Conservation (phyloP, 2,113 vertebrate species). For the Rhea americana region DNA sequence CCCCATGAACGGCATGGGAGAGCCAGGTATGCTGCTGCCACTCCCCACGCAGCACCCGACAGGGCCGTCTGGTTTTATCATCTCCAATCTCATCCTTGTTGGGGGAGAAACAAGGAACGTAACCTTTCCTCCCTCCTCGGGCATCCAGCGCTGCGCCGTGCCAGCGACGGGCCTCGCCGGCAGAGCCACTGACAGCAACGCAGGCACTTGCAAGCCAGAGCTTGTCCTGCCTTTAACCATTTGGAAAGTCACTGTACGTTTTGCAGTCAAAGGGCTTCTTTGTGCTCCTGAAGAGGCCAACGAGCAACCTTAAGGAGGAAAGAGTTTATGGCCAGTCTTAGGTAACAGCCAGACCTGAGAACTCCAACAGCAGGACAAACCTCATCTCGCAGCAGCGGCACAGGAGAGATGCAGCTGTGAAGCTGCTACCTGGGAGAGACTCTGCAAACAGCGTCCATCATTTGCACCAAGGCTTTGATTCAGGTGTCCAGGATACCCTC, state of each 20-base stretch:
- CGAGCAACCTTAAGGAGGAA: neutral
- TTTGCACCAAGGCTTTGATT: neutral
- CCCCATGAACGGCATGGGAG: neutral
- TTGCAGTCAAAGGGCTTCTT: slow-evolving; percentile 56
- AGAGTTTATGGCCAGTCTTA: neutral
- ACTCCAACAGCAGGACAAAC: neutral
- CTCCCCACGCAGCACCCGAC: neutral
- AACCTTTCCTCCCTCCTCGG: neutral
- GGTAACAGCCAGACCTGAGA: neutral
- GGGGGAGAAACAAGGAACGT: neutral
- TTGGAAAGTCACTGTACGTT: neutral
- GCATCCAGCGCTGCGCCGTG: neutral
- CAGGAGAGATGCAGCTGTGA: neutral
- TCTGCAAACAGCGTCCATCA: neutral
- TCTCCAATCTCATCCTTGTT: neutral
- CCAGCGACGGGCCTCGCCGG: neutral
- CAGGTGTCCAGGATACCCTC: too few relatives aligned
- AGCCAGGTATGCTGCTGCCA: neutral
- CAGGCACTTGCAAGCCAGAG: neutral
- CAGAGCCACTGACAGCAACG: neutral
- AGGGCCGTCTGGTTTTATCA: neutral
- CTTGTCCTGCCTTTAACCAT: slow-evolving; percentile 44
- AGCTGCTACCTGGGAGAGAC: neutral
- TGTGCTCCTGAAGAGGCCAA: slow-evolving; percentile 30
- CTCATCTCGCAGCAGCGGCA: neutral